Conservation (phyloP, 1,140 invertebrate species). For the Drosophila kepulauana region DNA sequence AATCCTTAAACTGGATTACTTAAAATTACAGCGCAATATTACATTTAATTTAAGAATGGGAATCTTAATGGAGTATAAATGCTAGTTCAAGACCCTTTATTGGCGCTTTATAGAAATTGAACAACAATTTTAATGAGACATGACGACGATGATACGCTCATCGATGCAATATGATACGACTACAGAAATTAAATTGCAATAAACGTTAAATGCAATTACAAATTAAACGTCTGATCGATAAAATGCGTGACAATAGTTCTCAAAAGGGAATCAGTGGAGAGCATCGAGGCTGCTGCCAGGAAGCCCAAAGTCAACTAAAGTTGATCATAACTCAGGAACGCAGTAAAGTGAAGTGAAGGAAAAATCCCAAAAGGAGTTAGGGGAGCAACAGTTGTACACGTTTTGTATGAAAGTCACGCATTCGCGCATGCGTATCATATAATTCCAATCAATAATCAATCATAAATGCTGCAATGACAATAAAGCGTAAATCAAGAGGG, state of each 20-base stretch:
- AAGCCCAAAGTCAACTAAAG: conserved; percentile 12
- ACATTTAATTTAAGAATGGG: neutral
- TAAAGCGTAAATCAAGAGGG: conserved; percentile 79
- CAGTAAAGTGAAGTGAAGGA: neutral
- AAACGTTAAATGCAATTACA: conserved; percentile 72
- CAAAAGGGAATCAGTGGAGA: neutral
- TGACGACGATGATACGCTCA: neutral
- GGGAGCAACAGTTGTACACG: neutral
- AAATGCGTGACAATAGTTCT: conserved; percentile 48
- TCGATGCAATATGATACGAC: conserved; percentile 8
- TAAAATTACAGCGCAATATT: too few species aligned
- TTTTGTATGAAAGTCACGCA: conserved; percentile 71
- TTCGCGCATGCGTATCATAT: conserved; percentile 82
- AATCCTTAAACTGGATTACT: too few species aligned
- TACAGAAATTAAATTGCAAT: conserved; percentile 70
- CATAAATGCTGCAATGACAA: conserved; percentile 82
- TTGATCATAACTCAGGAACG: neutral
- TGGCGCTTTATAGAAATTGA: neutral
- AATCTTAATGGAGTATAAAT: neutral
- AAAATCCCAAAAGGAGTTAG: neutral
- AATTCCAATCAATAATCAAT: conserved; percentile 84
- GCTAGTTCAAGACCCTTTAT: neutral
- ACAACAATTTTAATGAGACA: conserved; percentile 23
- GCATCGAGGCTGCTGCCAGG: conserved; percentile 10
- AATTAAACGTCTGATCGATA: conserved; percentile 52